A percentile compares a stretch with the other conserved stretches of the same genome.
phyloP scores from a whole-genome alignment of 2,113 vertebrate genomes.

The Desmodus rotundus region DNA sequence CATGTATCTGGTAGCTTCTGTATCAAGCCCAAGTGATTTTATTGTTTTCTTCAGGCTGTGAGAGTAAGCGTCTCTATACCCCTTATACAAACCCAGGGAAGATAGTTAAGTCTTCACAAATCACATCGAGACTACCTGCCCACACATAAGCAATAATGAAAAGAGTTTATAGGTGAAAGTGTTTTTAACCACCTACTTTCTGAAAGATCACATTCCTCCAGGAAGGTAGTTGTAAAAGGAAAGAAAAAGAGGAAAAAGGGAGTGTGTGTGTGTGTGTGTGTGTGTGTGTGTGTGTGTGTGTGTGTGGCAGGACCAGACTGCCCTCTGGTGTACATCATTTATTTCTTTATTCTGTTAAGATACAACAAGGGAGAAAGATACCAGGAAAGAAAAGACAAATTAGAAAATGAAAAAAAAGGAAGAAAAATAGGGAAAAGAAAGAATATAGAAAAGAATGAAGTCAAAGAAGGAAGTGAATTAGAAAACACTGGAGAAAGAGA shows the following conservation, averaged over 20 bases:
- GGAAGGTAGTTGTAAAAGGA: neutral
- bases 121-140: neutral
- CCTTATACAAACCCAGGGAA: neutral
- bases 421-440: fast-evolving
- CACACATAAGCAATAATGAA: neutral
- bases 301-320: neutral
- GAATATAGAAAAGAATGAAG: neutral
- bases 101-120: neutral
- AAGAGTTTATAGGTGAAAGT: neutral
- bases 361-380: neutral
- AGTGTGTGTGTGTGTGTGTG: fast-evolving
- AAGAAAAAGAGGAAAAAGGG: fast-evolving
- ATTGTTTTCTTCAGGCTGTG: neutral
- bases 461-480: neutral
- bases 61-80: neutral
- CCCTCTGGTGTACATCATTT: conserved; percentile 55
- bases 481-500: neutral
- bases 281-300: fast-evolving
- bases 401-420: neutral
- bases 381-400: neutral
- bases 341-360: neutral
- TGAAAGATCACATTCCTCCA: conserved; percentile 21
- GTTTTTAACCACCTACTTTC: neutral
- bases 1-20: neutral
- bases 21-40: neutral